phyloP scores from a whole-genome alignment of 2,888 invertebrate species.

The Zaprionus obscuricornis region DNA sequence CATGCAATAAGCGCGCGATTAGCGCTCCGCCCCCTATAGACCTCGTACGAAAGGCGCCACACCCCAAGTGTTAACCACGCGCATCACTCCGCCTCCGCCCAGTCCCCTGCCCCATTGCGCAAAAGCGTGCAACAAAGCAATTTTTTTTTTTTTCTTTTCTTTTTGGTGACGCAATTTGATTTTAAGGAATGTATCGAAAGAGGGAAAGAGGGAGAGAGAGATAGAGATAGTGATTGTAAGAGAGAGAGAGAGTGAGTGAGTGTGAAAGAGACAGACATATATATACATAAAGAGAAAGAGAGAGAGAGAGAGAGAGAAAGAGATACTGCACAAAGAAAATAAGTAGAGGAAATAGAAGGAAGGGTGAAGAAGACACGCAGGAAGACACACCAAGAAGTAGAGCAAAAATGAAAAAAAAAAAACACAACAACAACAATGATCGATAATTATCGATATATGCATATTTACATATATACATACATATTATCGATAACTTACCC shows the following conservation, averaged over 20 bases:
- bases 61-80: too few relatives aligned
- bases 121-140: slow-evolving; percentile 38
- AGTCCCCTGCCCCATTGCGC: slow-evolving; percentile 11
- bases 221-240: neutral
- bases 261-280: too few relatives aligned
- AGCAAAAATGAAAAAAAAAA: neutral
- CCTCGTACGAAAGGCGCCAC: too few relatives aligned
- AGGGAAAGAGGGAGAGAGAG: slow-evolving; percentile 8
- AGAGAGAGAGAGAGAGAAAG: neutral
- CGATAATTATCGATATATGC: too few relatives aligned
- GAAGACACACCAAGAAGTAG: slow-evolving; percentile 1
- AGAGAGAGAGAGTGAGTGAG: too few relatives aligned
- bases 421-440: neutral
- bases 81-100: neutral
- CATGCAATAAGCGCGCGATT: slow-evolving; percentile 46
- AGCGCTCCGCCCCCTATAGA: too few relatives aligned
- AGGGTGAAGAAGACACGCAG: too few relatives aligned
- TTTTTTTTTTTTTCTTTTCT: neutral
- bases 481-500: slow-evolving; percentile 87
- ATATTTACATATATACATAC: too few relatives aligned
- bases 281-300: neutral
- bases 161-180: too few relatives aligned
- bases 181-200: slow-evolving; percentile 1
- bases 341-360: neutral
- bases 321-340: neutral